Base-by-base conservation (phyloP, 2,797 vertebrate genomes). In the Clarias laeviceps region DNA sequence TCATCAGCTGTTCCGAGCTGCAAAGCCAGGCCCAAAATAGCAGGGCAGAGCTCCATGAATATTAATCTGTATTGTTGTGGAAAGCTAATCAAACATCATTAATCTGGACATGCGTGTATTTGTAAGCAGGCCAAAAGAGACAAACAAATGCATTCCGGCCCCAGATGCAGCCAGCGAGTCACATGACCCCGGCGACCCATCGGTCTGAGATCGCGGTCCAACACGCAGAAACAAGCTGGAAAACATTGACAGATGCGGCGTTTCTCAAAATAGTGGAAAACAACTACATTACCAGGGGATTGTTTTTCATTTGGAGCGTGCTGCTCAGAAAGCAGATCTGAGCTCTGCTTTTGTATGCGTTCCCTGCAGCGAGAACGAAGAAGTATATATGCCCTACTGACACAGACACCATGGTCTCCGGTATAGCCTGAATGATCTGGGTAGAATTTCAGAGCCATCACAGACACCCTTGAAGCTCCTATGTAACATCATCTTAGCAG, bases 61-160 rank as follows among this genome's bases (percentile, higher is more conserved):
- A 94, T 94, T 94, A 90, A 94, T 94, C 88, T 87, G 32, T 2
- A 82, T 88, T 90, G 89, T 93, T 85, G 90, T 86, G 91, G 92
- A 91, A 92, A 91, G 85, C 89, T 76, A 89, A 89, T 92, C 90
- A 88, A 93, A 90, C 91, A 82, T 86, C 92, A 90, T 90, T 94
- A 94, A 94, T 94, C 91, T 92, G 92, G 91, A 90, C 92, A 89
- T 89, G 91, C 89, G 89, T 86, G 90, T 86, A 88, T 85, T 91
- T 89, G 92, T 88, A 79, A 87, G 56, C 20, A 69, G 91, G 91
- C 93, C 91, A 92, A 91, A 88, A 87, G 90, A 91, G 93, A 91
- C 91, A 92, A 89, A 91, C 91, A 88, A 91, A 91, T 88, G 89
- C 83, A 90, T 90, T 85, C 87, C 85, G 64, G 11, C 6, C 77